phyloP scores from a whole-genome alignment of 2,888 invertebrate genomes.

The Orchesellides sinensis region DNA sequence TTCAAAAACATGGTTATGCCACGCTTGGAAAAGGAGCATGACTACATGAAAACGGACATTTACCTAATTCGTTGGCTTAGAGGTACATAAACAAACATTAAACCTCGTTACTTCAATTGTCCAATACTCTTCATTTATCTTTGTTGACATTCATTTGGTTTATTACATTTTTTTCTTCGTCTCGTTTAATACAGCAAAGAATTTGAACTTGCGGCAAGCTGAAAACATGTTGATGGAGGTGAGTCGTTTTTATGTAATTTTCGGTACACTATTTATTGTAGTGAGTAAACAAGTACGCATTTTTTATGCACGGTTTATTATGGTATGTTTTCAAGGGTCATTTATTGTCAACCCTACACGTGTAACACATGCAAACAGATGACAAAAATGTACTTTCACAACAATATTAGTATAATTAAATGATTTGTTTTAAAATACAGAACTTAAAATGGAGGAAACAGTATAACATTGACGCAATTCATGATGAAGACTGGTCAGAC shows the following conservation, averaged over 20 bases:
- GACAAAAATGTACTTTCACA: background rate
- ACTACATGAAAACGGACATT: conserved; percentile 40
- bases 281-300: too few species aligned
- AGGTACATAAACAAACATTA: too few species aligned
- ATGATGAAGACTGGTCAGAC: conserved; percentile 47
- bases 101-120: too few species aligned
- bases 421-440: background rate
- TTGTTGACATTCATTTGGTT: too few species aligned
- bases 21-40: conserved; percentile 36
- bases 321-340: background rate
- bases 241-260: too few species aligned
- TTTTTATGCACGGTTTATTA: background rate
- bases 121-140: too few species aligned
- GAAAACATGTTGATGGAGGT: conserved; percentile 50
- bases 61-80: conserved; percentile 51
- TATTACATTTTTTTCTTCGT: too few species aligned
- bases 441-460: conserved; percentile 49
- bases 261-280: too few species aligned
- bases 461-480: conserved; percentile 43
- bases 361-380: background rate
- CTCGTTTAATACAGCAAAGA: conserved; percentile 18
- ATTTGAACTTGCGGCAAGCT: conserved; percentile 36
- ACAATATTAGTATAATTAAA: background rate
- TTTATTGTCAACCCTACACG: background rate
- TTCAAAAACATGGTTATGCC: conserved; percentile 33